Conservation (phyloP, 2,113 vertebrate genomes). For the Otocyon megalotis region DNA sequence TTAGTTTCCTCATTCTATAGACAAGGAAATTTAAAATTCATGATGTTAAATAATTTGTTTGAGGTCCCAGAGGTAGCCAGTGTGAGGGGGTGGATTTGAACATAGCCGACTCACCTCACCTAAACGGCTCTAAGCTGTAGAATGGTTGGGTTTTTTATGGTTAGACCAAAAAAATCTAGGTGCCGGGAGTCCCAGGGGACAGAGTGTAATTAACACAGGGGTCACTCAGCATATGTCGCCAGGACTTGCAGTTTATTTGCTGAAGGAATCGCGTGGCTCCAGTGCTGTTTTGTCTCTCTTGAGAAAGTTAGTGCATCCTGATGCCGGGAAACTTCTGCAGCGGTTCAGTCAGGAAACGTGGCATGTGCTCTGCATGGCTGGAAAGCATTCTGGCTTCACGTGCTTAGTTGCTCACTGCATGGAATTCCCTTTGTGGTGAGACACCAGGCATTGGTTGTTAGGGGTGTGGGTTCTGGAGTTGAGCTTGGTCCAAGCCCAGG, state of each 20-base stretch:
- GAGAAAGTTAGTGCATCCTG: background rate
- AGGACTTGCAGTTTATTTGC: background rate
- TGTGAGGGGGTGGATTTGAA: background rate
- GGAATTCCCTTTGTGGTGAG: background rate
- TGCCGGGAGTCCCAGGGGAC: background rate
- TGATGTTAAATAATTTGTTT: background rate
- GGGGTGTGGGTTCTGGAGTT: background rate
- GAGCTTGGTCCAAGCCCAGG: background rate
- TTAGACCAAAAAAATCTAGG: background rate
- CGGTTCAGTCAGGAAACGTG: background rate
- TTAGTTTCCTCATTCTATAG: background rate
- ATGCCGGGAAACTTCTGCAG: background rate
- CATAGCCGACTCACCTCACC: background rate
- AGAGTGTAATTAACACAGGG: background rate
- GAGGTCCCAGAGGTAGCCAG: background rate
- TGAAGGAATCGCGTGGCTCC: background rate
- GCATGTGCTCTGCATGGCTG: accelerated
- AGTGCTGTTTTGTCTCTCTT: background rate
- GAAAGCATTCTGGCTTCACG: background rate
- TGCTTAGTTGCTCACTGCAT: background rate
- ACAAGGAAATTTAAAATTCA: background rate
- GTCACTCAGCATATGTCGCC: background rate
- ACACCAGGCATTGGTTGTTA: too few relatives aligned
- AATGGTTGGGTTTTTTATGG: background rate
- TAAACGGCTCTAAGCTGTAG: background rate